Evolutionary conservation across 1,140 invertebrate genomes (phyloP).

Genomic region (Nomia melanderi): DNA sequence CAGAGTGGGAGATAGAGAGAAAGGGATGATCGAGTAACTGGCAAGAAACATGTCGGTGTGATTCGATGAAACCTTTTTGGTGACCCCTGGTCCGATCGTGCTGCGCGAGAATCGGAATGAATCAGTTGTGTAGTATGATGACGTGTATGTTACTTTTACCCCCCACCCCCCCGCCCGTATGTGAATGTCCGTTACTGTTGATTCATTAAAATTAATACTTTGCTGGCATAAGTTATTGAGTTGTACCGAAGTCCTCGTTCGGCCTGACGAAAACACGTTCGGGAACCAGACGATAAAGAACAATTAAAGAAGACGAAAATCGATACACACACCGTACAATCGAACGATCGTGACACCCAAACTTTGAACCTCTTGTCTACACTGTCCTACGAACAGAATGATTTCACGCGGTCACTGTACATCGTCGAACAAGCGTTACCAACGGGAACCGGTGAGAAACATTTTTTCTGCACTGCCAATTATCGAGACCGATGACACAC

Average conservation of each 20-base stretch:
- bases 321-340: not conserved
- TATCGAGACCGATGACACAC: conserved; percentile 35
- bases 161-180: conserved; percentile 57
- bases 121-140: conserved; percentile 59
- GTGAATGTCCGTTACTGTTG: conserved; percentile 73
- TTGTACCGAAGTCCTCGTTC: conserved; percentile 69
- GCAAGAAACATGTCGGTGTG: conserved; percentile 19
- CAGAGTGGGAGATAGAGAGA: conserved; percentile 33
- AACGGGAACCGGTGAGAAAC: conserved; percentile 15
- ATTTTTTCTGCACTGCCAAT: conserved; percentile 59
- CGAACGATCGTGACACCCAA: conserved; percentile 31
- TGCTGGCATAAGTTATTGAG: conserved; percentile 71
- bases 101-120: conserved; percentile 56
- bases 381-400: conserved; percentile 15
- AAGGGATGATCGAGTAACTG: conserved; percentile 37
- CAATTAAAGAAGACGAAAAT: not conserved
- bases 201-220: conserved; percentile 73
- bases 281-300: conserved; percentile 1
- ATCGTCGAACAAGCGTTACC: not conserved
- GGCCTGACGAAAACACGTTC: conserved; percentile 60
- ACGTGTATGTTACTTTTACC: conserved; percentile 65
- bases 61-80: conserved; percentile 34
- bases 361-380: not conserved
- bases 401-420: conserved; percentile 47
- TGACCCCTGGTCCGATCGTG: conserved; percentile 58